These are phyloP conservation scores for Nylanderia fulva DNA, from an alignment of 1,140 invertebrate species.

Conservation along the genomic window DNA sequence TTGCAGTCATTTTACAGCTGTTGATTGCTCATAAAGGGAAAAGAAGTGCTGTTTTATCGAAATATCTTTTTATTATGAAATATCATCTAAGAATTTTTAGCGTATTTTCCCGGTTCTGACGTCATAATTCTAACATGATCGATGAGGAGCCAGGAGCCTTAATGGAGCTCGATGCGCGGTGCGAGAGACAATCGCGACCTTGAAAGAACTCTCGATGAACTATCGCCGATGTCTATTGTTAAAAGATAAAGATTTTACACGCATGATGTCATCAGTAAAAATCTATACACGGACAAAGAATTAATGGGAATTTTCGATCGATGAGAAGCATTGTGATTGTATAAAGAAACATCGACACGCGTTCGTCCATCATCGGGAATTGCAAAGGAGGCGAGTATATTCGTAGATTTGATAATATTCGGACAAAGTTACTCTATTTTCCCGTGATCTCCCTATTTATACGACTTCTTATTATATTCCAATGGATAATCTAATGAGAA, in stretches of 20 bases:
- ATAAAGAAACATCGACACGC: slow-evolving; percentile 6
- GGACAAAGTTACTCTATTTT: slow-evolving; percentile 48
- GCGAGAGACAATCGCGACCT: slow-evolving; percentile 37
- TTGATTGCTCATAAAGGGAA: no score
- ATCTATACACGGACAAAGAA: slow-evolving; percentile 19
- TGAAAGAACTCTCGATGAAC: slow-evolving; percentile 28
- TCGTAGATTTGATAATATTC: slow-evolving; percentile 57
- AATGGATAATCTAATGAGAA: slow-evolving; percentile 22
- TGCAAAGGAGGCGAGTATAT: slow-evolving; percentile 7
- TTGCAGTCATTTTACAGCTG: no score
- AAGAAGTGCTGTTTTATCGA: no score
- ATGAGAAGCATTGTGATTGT: background rate
- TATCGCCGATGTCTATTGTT: slow-evolving; percentile 35
- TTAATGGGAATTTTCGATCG: background rate
- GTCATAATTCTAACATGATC: no score
- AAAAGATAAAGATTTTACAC: slow-evolving; percentile 40
- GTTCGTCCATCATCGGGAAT: background rate
- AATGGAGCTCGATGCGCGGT: slow-evolving; percentile 52
- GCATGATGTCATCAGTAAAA: slow-evolving; percentile 35
- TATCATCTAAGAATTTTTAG: no score
- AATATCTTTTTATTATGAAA: no score
- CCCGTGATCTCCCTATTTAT: slow-evolving; percentile 49
- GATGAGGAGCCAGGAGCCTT: no score
- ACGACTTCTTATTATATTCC: slow-evolving; percentile 36
- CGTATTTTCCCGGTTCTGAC: no score